Evolutionary conservation across 2,113 vertebrate species (phyloP), one percentile per base, ranked within the genome.

Genomic region (Aix galericulata): DNA sequence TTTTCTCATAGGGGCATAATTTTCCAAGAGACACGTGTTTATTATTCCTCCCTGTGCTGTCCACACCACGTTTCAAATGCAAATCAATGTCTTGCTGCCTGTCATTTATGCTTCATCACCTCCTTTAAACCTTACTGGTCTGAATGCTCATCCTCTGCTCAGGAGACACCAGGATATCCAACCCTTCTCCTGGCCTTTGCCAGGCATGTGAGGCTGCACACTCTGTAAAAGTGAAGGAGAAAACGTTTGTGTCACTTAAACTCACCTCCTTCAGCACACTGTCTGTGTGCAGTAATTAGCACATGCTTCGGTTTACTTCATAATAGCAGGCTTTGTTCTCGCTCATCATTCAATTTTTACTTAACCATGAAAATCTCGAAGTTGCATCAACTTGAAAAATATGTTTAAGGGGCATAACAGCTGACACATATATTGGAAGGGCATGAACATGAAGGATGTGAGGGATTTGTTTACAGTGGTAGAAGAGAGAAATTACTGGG

Each of bases 211-310:
- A 34, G 64, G 64, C 82, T 72, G 44, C 38, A 59, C 32, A 69
- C 32, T 17, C 29, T 22, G 72, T 13, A 29, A 53, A n/a, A 31
- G 36, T 32, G 21, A 48, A 53, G 71, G 42, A 58, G 36, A 53
- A n/a, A 1, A 2, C 9, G 71, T 23, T 5, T 23, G 29, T 64
- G 36, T 23, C 72, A 17, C 59, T 27, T 23, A 32, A 50, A 23
- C 36, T 22, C 44, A 88, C 23, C 42, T 56, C 62, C 53, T 38
- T 27, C 81, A 36, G 72, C 89, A 27, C 23, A 3, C 13, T 73
- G n/a, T 23, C 75, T 77, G 32, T 82, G 34, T 59, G 40, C 72
- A 63, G 78, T 93, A 94, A 85, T 93, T 95, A 96, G 85, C 89
- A 92, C 56, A 73, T 13, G 6, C 56, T 46, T 94, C 58, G 34